Conservation (phyloP, 2,797 vertebrate genomes). For the Ptychadena robeensis region DNA sequence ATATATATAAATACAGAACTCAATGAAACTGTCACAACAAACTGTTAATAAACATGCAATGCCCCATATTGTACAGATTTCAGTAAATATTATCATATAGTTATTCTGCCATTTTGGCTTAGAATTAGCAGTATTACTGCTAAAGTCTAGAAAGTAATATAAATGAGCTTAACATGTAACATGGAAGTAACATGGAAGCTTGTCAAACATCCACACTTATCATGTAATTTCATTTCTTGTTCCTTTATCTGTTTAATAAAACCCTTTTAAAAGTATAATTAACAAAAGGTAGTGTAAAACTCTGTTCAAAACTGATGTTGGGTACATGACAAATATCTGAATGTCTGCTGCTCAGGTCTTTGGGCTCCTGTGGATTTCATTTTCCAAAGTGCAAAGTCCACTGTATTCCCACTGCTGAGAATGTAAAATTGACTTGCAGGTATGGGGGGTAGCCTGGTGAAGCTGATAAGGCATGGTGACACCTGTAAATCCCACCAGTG, state of each 20-base stretch:
- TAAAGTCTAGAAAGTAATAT: not conserved
- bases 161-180: not conserved
- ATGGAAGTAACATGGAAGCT: too few relatives aligned
- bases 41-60: too few relatives aligned
- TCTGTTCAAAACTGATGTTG: not conserved
- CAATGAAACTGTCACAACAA: too few relatives aligned
- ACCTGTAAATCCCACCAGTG: constrained; percentile 3
- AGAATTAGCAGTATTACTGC: not conserved
- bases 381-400: not conserved
- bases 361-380: constrained; percentile 11
- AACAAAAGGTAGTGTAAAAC: not conserved
- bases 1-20: too few relatives aligned
- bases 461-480: not conserved
- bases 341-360: not conserved
- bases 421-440: constrained; percentile 11
- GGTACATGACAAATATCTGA: not conserved
- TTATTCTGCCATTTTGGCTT: too few relatives aligned
- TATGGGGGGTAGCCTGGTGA: not conserved
- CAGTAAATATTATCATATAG: too few relatives aligned
- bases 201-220: too few relatives aligned
- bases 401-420: not conserved
- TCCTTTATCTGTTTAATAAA: not conserved
- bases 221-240: not conserved
- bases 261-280: too few relatives aligned
- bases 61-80: too few relatives aligned